Conservation (phyloP, 2,113 vertebrate genomes). For the Collichthys lucidus region DNA sequence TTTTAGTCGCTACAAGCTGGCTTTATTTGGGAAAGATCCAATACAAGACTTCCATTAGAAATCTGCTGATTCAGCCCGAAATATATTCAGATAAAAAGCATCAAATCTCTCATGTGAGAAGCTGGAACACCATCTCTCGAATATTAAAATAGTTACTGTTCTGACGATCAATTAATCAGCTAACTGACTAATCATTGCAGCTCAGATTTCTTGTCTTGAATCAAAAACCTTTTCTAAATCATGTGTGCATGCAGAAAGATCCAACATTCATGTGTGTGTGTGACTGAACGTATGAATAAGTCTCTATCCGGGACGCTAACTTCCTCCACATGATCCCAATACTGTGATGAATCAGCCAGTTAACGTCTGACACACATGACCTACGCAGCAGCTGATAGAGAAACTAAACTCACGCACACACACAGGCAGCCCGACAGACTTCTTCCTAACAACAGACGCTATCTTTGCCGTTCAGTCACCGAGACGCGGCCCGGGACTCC, state of each 20-base stretch:
- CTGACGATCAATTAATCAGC: background rate
- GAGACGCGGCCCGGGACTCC: background rate
- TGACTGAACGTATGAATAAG: conserved; percentile 41
- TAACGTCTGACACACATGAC: conserved; percentile 50
- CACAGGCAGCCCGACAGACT: background rate
- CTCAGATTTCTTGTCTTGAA: background rate
- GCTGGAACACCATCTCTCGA: background rate
- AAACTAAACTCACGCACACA: conserved; percentile 7
- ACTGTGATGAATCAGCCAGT: conserved; percentile 63
- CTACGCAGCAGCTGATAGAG: conserved; percentile 8
- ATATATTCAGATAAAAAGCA: background rate
- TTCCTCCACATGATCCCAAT: conserved; percentile 79
- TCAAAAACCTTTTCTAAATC: background rate
- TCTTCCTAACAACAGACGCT: background rate
- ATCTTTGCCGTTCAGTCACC: background rate
- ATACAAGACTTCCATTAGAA: background rate
- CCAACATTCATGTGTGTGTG: background rate
- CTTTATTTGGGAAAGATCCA: background rate
- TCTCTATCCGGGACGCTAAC: conserved; percentile 63
- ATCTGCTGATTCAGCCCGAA: background rate
- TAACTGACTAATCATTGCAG: background rate
- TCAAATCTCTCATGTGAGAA: background rate
- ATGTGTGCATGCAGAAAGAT: background rate
- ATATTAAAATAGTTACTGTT: background rate
- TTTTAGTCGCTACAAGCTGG: background rate